Base-by-base conservation (phyloP, 2,113 vertebrate species). In the Sebastes fasciatus region DNA sequence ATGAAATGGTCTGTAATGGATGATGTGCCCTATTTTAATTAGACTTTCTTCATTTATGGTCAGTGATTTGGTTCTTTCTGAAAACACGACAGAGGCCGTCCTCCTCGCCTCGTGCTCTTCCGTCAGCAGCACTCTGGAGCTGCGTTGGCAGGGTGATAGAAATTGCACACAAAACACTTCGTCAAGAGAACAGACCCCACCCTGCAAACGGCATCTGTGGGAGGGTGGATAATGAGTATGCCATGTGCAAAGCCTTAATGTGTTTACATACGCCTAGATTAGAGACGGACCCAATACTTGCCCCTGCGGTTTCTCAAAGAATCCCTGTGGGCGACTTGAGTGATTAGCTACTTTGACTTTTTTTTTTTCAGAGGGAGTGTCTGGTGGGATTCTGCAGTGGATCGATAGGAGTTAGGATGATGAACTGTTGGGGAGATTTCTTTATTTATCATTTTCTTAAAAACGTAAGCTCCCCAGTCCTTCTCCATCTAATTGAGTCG, bases 391-490 rank as follows among this genome's bases (percentile, higher is more conserved):
- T 81, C 85, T 77, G 79, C 83, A 71, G 72, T 81, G 86, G 91
- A 95, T 95, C 94, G 91, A 95, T 95, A 93, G 62, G 54, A 82
- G 90, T 89, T 92, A 91, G 72, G 72, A 93, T 93, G 91, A 94
- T 92, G 84, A 93, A 92, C 89, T 90, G 83, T 77, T 82, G 62
- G 87, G 85, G 86, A 87, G 85, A 84, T 84, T 75, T 74, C 58
- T 83, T 83, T 89, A 62, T 91, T 82, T 68, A 71, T 86, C 1
- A 5, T 62, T 88, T 34, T 86, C 88, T 88, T 88, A 17, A 5
- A 10, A 43, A 83, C 64, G 23, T 82, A 84, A 86, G 82, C 83
- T 77, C 74, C 54, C 67, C 55, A 11, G 66, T 91, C 52, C 14
- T 66, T 83, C 86, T 84, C 63, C 51, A 74, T 89, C 66, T 88